phyloP scores from a whole-genome alignment of 2,797 vertebrate species.

The Anas bernieri region DNA sequence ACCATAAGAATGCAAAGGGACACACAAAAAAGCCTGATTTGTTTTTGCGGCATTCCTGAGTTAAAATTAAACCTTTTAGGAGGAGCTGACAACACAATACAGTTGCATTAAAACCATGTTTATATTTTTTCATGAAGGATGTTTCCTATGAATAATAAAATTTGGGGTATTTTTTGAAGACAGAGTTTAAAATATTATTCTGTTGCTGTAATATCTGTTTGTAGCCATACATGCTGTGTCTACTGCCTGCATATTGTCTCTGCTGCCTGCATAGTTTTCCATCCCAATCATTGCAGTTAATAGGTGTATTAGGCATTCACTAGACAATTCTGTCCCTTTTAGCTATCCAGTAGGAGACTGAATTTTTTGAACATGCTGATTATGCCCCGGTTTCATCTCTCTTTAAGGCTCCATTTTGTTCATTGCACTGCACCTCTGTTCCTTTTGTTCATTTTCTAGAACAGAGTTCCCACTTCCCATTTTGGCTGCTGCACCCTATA shows the following conservation, averaged over 20 bases:
- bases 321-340: background rate
- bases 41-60: constrained; percentile 65
- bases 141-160: constrained; percentile 64
- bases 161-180: constrained; percentile 51
- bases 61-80: constrained; percentile 75
- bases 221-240: background rate
- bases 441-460: background rate
- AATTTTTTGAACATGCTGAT: background rate
- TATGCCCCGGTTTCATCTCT: background rate
- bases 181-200: constrained; percentile 57
- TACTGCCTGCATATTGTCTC: background rate
- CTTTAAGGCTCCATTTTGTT: background rate
- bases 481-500: background rate
- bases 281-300: background rate
- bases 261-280: background rate
- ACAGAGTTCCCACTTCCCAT: background rate
- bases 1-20: constrained; percentile 71
- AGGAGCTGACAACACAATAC: constrained; percentile 59
- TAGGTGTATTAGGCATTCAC: background rate
- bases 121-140: constrained; percentile 58
- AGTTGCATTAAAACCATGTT: constrained; percentile 60
- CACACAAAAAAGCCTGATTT: constrained; percentile 71
- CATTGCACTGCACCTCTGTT: background rate
- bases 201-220: constrained; percentile 9
- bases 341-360: background rate